Base-by-base conservation (phyloP, 2,888 invertebrate genomes). In the Sipha maydis region DNA sequence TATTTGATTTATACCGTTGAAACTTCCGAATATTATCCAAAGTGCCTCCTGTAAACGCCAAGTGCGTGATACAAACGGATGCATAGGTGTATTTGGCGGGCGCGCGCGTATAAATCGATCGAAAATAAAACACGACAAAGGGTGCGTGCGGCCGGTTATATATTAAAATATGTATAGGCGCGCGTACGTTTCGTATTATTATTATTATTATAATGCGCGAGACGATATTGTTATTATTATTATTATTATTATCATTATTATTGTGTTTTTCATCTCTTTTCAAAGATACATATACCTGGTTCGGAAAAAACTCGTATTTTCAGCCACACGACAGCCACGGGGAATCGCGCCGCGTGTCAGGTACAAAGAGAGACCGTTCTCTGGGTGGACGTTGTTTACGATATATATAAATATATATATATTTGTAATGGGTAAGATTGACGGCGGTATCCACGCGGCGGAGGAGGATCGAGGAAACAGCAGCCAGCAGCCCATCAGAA, bases 381-480 rank as follows among this genome's bases (percentile, higher is more conserved):
- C 75, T 19, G 48, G 48, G 25, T 67, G 48, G 48, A 61, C 83
- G 83, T 83, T 83, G 83, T 83, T 83, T 83, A 83, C 67, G 67
- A 67, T 67, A 67, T n/a, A 25, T 69, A n/a, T n/a, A n/a, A 1
- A 14, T 28, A 75, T 61, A 61, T 77, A 67, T 67, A 73, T 67
- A 41, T 8, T 77, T 77, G 34, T 83, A 7, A 31, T 48, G 21
- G 48, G 71, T 21, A 41, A 75, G 88, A 82, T 79, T 61, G 80
- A 88, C 80, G 88, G 75, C 73, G 67, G 25, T 78, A 76, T 76
- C 41, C 9, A 21, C 14, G 17, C 34, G 71, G 34, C 54, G 84
- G 56, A 56, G 69, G 79, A 85, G 48, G 78, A 79, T 73, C 86
- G 79, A 61, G 73, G 56, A 73, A 86, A 79, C 86, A 34, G 86